These are phyloP conservation scores for Albula glossodonta DNA, from an alignment of 2,113 vertebrate genomes.

Conservation along the genomic window DNA sequence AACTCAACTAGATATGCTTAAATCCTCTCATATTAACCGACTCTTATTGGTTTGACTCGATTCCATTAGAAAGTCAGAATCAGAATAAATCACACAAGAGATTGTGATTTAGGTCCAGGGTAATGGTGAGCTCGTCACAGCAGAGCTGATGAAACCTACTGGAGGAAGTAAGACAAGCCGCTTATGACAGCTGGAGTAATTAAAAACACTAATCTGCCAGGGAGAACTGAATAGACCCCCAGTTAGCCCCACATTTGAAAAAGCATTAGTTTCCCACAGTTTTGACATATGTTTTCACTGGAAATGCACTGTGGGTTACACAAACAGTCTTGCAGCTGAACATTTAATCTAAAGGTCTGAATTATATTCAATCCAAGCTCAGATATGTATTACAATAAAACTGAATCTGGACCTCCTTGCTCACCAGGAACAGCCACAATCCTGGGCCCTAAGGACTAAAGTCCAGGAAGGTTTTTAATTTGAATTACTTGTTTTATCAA, in stretches of 20 bases:
- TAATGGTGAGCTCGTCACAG: not conserved
- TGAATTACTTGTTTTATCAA: not conserved
- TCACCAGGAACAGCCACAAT: not conserved
- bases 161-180: not conserved
- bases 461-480: not conserved
- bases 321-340: not conserved
- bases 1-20: not conserved
- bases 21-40: not conserved
- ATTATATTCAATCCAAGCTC: not conserved
- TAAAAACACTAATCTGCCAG: slow-evolving; percentile 14
- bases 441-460: too few relatives aligned
- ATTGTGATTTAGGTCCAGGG: not conserved
- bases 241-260: not conserved
- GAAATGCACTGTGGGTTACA: not conserved
- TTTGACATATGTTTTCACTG: not conserved
- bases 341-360: not conserved
- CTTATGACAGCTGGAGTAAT: not conserved
- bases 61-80: not conserved
- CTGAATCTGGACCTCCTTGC: not conserved
- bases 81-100: not conserved
- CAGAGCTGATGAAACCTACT: not conserved
- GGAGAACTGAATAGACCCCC: not conserved
- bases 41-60: not conserved
- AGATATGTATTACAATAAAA: not conserved
- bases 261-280: not conserved